These are phyloP conservation scores for Asobara japonica DNA, from an alignment of 1,140 invertebrate species.

Conservation along the genomic window DNA sequence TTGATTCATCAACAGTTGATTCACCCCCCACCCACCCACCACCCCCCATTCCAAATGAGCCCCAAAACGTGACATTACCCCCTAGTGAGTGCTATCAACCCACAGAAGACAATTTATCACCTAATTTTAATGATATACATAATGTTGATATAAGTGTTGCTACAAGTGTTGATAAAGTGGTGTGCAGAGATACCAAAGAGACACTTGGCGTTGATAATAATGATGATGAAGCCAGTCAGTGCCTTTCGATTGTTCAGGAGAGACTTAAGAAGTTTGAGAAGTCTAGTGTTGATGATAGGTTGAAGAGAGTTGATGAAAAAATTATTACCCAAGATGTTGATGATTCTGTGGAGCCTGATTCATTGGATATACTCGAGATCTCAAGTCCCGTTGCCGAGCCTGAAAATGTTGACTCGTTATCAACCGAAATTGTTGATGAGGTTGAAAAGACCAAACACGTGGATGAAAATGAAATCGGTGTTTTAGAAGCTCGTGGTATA, in stretches of 20 bases:
- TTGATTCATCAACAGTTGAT: constrained; percentile 17
- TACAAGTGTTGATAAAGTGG: constrained; percentile 35
- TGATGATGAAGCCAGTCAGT: constrained; percentile 33
- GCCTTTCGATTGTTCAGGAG: constrained; percentile 49
- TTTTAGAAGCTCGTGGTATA: constrained; percentile 32
- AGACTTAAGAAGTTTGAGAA: constrained; percentile 55
- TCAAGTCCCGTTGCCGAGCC: neutral
- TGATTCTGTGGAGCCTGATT: neutral
- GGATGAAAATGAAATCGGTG: neutral
- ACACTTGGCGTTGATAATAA: constrained; percentile 30
- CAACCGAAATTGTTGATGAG: too few species aligned
- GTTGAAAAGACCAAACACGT: neutral
- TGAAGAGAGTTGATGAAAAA: neutral
- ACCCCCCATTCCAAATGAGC: neutral
- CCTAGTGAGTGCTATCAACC: constrained; percentile 33
- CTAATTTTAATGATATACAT: constrained; percentile 29
- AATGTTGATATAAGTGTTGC: constrained; percentile 36
- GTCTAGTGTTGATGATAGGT: constrained; percentile 13
- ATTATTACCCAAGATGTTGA: neutral
- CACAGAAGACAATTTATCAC: constrained; percentile 42
- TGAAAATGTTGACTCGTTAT: too few species aligned
- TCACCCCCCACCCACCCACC: neutral
- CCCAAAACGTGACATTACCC: constrained; percentile 18
- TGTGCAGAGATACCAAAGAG: constrained; percentile 56
- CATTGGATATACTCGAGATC: constrained; percentile 1